Base-by-base conservation (phyloP, 2,113 vertebrate genomes). In the Tyrannus savana region DNA sequence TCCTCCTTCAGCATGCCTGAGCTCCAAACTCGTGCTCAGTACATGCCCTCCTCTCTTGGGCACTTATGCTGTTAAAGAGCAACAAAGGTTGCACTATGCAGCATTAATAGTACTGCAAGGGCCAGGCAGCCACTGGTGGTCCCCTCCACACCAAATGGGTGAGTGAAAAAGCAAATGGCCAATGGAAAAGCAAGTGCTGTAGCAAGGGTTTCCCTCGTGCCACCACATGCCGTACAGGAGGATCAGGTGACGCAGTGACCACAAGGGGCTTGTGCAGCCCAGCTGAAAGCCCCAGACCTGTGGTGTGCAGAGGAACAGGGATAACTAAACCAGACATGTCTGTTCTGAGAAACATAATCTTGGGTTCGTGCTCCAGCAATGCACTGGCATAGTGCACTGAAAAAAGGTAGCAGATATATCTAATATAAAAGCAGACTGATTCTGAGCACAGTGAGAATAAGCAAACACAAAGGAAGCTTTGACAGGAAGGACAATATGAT, bases 181-280 rank as follows among this genome's bases (percentile, higher is more conserved):
- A 37, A 50, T 42, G 67, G 39, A 62, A 76, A 46, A n/a, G 11
- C 47, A 47, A 8, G 27, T 31, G 16, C 44, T 44, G n/a, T 2
- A 35, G 31, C 64, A 52, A 7, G 2, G 37, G 9, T 24, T 79
- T 71, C 53, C 39, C 52, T 35, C 0, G 0, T 55, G 30, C 76
- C 59, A 10, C 66, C 31, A 12, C 1, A 1, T 8, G 27, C 53
- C 1, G 0, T 50, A 52, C 3, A 4, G 35, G n/a, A 63, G 72
- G 46, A 81, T 56, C 68, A 37, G 52, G 42, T 10, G 63, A 28
- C 46, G 68, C 19, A 35, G 73, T 10, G 33, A 15, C 58, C 55
- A 56, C 3, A 7, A 69, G 55, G 14, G 33, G 9, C 60, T 46
- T 9, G 9, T 6, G 24, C 58, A 77, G 74, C 37, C 24, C 7